These are phyloP conservation scores for Catharus bicknelli DNA, from an alignment of 2,113 vertebrate genomes.

Conservation along the genomic window DNA sequence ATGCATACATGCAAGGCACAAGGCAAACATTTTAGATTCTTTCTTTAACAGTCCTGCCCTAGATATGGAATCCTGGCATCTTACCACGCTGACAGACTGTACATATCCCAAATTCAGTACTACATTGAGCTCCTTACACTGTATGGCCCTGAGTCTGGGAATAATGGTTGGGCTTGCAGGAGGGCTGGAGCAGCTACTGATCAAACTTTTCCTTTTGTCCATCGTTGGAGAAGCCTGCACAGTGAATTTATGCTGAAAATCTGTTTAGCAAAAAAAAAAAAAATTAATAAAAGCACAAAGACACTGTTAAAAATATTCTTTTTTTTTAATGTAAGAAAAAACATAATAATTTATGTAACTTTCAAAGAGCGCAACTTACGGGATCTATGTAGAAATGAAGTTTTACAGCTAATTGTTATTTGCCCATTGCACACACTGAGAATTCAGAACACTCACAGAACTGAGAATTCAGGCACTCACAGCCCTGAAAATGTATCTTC, in stretches of 20 bases:
- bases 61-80: slow-evolving; percentile 2
- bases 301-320: background rate
- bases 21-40: background rate
- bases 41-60: background rate
- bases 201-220: slow-evolving; percentile 90
- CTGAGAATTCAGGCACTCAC: background rate
- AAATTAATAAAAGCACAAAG: background rate
- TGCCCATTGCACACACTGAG: rapidly evolving
- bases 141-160: slow-evolving; percentile 94
- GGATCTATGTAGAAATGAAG: background rate
- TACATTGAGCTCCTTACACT: slow-evolving; percentile 80
- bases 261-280: slow-evolving; percentile 67
- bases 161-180: slow-evolving; percentile 92
- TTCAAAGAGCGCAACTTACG: rapidly evolving
- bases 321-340: background rate
- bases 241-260: slow-evolving; percentile 99
- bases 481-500: background rate
- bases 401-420: background rate
- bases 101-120: slow-evolving; percentile 45
- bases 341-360: background rate
- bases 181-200: slow-evolving; percentile 88
- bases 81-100: slow-evolving; percentile 19
- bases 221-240: slow-evolving; percentile 95
- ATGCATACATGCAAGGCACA: background rate
- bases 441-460: background rate